Percentiles rank a stretch among this genome's conserved stretches.
These are phyloP conservation scores for Gnathonemus echidnorhynchus DNA, from an alignment of 2,113 vertebrate species.

Conservation along the genomic window DNA sequence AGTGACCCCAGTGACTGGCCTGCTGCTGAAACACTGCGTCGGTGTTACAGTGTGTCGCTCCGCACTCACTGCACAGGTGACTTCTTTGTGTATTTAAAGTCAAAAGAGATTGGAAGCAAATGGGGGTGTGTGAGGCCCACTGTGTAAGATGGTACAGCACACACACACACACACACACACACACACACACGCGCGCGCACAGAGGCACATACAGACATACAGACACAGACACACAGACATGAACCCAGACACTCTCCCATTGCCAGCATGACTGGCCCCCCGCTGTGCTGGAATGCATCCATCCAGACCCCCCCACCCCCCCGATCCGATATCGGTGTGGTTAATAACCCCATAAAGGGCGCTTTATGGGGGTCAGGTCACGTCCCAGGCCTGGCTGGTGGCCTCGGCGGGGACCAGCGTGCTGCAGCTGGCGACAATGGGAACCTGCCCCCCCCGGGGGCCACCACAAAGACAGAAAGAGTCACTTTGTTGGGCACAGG, in stretches of 20 bases:
- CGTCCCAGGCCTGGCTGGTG: neutral
- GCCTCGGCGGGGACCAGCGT: neutral
- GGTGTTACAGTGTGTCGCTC: neutral
- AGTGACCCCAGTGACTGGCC: neutral
- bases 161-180: neutral
- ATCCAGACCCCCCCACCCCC: neutral
- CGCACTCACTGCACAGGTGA: neutral
- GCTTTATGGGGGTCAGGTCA: conserved; percentile 9
- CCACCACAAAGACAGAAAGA: conserved; percentile 33
- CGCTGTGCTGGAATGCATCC: neutral
- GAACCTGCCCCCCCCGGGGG: neutral
- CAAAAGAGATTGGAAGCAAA: neutral
- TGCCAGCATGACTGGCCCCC: neutral
- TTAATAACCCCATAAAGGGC: conserved; percentile 18
- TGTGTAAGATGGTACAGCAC: neutral
- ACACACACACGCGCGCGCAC: too few species aligned
- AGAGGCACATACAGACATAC: neutral
- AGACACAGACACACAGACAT: neutral
- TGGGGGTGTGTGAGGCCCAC: neutral
- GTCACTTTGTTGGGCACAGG: conserved; percentile 48
- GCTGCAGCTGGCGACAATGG: neutral
- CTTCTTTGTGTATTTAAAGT: neutral
- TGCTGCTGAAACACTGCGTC: neutral
- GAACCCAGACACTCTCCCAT: too few species aligned
- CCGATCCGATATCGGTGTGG: neutral